Percentiles rank a stretch among this genome's conserved stretches.
Evolutionary conservation across 1,140 invertebrate genomes (phyloP).

Genomic region (Plodia interpunctella): DNA sequence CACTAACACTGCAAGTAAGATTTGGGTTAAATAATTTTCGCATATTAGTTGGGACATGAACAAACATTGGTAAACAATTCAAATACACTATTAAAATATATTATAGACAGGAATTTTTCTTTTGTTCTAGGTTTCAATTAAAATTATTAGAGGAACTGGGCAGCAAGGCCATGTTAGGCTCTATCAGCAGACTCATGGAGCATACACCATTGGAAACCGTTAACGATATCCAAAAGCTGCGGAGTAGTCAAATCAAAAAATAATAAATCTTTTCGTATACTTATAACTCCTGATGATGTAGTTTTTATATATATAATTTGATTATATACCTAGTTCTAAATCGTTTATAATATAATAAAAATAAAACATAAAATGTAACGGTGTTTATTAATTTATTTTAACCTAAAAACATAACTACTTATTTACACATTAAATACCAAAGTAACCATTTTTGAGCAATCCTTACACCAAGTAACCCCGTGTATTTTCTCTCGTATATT

Average conservation of each 20-base stretch:
- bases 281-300: no score
- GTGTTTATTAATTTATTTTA: slow-evolving; percentile 1
- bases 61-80: no score
- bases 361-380: background rate
- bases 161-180: slow-evolving; percentile 11
- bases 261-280: no score
- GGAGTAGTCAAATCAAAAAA: slow-evolving; percentile 27
- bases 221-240: slow-evolving; percentile 43
- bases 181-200: slow-evolving; percentile 18
- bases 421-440: slow-evolving; percentile 40
- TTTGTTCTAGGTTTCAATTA: slow-evolving; percentile 23
- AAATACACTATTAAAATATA: no score
- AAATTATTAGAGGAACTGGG: slow-evolving; percentile 9
- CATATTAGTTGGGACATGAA: no score
- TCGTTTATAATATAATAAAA: background rate
- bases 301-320: no score
- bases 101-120: background rate
- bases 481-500: slow-evolving; percentile 35
- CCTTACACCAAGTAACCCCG: slow-evolving; percentile 34
- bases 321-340: no score
- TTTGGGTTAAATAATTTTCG: no score
- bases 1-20: no score
- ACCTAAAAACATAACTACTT: slow-evolving; percentile 24
- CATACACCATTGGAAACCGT: slow-evolving; percentile 31
- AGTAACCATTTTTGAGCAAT: slow-evolving; percentile 14